These are phyloP conservation scores for Neopelma chrysocephalum DNA, from an alignment of 2,797 vertebrate species.

Conservation along the genomic window DNA sequence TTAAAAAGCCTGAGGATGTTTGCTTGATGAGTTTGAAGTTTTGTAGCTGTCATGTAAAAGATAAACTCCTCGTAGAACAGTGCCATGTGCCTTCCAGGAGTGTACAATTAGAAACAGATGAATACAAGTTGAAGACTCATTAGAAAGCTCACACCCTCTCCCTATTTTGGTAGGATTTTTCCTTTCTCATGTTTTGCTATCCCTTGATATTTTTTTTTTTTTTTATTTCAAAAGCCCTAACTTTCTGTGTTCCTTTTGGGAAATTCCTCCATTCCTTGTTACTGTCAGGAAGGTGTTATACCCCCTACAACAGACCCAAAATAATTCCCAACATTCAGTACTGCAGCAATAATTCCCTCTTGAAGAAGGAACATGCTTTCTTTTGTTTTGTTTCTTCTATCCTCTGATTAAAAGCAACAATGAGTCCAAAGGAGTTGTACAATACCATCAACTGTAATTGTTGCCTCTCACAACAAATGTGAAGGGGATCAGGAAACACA, in stretches of 20 bases:
- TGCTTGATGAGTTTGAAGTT: constrained; percentile 7
- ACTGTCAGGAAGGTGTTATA: neutral
- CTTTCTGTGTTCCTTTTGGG: neutral
- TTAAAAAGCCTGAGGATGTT: neutral
- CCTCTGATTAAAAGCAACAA: neutral
- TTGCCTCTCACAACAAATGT: constrained; percentile 12
- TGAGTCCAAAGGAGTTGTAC: neutral
- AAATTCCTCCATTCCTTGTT: neutral
- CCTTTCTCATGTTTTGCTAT: neutral
- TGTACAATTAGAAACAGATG: neutral
- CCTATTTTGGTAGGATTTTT: neutral
- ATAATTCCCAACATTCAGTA: neutral
- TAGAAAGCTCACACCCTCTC: neutral
- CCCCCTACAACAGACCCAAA: neutral
- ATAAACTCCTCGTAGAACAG: neutral
- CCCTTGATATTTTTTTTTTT: neutral
- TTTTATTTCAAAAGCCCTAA: neutral
- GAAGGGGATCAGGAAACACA: neutral
- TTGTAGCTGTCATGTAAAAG: constrained; percentile 10
- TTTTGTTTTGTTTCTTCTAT: constrained; percentile 4
- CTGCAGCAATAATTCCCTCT: neutral
- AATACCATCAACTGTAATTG: neutral
- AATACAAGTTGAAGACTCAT: neutral
- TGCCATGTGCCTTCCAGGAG: constrained; percentile 11
- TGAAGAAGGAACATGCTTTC: neutral